These are phyloP conservation scores for Chalcosyrphus nemorum DNA, from an alignment of 2,888 invertebrate species.

Conservation along the genomic window DNA sequence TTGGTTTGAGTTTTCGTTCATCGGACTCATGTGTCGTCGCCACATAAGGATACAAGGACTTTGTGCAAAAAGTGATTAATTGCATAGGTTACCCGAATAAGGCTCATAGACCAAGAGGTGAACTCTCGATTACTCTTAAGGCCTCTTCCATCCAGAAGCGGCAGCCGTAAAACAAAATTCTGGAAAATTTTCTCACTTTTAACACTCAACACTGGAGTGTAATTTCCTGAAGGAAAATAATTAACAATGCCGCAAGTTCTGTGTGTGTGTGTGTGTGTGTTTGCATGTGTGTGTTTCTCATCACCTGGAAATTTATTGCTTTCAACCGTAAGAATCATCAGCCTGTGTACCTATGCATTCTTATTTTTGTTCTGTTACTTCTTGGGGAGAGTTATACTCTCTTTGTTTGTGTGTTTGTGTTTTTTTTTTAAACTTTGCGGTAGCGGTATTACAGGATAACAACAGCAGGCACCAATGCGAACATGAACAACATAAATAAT, in stretches of 20 bases:
- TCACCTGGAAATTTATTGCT: constrained; percentile 38
- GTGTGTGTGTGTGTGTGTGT: not conserved
- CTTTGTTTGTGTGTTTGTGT: not conserved
- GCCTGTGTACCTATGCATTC: not conserved
- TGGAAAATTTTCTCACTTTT: constrained; percentile 10
- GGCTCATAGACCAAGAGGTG: not conserved
- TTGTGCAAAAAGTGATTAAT: constrained; percentile 57
- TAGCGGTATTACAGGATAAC: constrained; percentile 41
- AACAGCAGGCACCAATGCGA: constrained; percentile 23
- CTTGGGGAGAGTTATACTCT: not conserved
- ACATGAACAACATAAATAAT: constrained; percentile 56
- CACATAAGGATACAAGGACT: not conserved
- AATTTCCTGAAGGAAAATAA: constrained; percentile 36
- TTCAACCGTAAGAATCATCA: constrained; percentile 38
- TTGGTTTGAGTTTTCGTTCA: constrained; percentile 18
- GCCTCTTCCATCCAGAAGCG: not conserved
- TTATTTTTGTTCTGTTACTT: constrained; percentile 33
- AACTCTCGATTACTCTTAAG: not conserved
- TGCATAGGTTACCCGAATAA: constrained; percentile 28
- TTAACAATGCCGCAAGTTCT: constrained; percentile 10
- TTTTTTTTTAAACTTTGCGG: not conserved
- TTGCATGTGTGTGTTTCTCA: not conserved
- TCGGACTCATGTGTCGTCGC: not conserved
- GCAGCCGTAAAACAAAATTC: not conserved
- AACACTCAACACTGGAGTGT: constrained; percentile 14